phyloP scores from a whole-genome alignment of 2,113 vertebrate species.

The Ranitomeya imitator region DNA sequence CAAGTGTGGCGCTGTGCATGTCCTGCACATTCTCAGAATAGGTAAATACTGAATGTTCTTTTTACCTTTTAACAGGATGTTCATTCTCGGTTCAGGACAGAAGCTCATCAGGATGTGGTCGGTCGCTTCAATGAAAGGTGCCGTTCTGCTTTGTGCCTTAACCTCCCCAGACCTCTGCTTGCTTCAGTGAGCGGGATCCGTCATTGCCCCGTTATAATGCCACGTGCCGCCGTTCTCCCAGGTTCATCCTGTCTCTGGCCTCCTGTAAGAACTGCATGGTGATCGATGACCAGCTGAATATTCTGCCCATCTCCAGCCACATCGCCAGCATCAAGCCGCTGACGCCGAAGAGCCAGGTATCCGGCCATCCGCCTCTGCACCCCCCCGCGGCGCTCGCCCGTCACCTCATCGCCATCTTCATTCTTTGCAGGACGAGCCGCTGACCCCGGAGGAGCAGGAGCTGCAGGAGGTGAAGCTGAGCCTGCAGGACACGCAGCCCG shows the following conservation, averaged over 20 bases:
- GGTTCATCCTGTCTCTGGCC: constrained; percentile 91
- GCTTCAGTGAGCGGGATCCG: not conserved
- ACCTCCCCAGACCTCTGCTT: not conserved
- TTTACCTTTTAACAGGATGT: constrained; percentile 83
- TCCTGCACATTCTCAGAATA: not conserved
- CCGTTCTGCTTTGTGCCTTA: not conserved
- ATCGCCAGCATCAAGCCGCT: constrained; percentile 83
- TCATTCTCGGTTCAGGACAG: constrained; percentile 93
- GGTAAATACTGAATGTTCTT: not conserved
- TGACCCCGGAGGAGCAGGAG: constrained; percentile 81
- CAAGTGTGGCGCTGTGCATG: not conserved
- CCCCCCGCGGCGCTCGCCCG: no score
- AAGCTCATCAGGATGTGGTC: constrained; percentile 94
- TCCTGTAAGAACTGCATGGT: constrained; percentile 93
- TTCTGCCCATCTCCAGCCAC: constrained; percentile 92
- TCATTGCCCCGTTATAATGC: not conserved
- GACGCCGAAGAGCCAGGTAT: constrained; percentile 83
- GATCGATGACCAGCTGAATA: constrained; percentile 93
- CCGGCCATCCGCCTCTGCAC: accelerated
- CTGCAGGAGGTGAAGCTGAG: constrained; percentile 89
- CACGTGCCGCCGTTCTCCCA: constrained; percentile 58
- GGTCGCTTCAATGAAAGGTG: constrained; percentile 97
- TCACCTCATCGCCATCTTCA: not conserved
- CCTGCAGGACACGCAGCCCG: constrained; percentile 94
- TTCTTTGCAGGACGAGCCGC: constrained; percentile 77